Evolutionary conservation across 2,113 vertebrate genomes (phyloP).

Genomic region (Amblyopsis rosae): DNA sequence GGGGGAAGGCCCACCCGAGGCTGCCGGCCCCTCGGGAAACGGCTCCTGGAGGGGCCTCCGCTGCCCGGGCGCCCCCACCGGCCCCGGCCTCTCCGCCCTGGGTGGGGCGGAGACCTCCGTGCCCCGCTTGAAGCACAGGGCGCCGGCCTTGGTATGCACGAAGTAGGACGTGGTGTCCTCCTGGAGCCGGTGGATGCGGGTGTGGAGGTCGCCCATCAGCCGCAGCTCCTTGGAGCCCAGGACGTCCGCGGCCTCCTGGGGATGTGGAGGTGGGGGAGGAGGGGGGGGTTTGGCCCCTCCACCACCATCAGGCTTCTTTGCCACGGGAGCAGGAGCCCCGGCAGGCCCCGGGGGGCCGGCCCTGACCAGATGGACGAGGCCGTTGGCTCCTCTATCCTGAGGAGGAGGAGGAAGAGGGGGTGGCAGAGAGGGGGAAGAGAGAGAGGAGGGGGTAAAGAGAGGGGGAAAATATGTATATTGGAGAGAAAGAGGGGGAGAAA

Average conservation of each 20-base stretch:
- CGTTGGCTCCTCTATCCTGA: constrained; percentile 9
- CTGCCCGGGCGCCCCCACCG: constrained; percentile 33
- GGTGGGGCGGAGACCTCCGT: constrained; percentile 80
- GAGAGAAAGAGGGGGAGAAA: no score
- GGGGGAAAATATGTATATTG: no score
- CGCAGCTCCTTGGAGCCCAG: no score
- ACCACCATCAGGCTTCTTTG: no score
- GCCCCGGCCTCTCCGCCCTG: constrained; percentile 73
- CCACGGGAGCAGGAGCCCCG: constrained; percentile 1
- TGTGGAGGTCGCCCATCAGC: constrained; percentile 78
- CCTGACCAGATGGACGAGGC: constrained; percentile 6
- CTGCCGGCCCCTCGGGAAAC: constrained; percentile 27
- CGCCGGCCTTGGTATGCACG: constrained; percentile 89
- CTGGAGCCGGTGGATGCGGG: constrained; percentile 76
- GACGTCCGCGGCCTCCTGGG: constrained; percentile 5
- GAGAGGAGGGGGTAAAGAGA: no score
- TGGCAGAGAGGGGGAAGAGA: not conserved
- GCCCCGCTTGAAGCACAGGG: constrained; percentile 90
- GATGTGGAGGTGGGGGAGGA: constrained; percentile 20
- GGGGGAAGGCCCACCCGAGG: constrained; percentile 7
- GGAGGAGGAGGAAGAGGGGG: not conserved
- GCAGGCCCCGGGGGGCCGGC: not conserved
- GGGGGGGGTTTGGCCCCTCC: no score
- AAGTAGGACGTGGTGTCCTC: constrained; percentile 88
- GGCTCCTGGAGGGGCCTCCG: constrained; percentile 60